Evolutionary conservation across 2,797 vertebrate genomes (phyloP).

Genomic region (Sebastes iracundus): DNA sequence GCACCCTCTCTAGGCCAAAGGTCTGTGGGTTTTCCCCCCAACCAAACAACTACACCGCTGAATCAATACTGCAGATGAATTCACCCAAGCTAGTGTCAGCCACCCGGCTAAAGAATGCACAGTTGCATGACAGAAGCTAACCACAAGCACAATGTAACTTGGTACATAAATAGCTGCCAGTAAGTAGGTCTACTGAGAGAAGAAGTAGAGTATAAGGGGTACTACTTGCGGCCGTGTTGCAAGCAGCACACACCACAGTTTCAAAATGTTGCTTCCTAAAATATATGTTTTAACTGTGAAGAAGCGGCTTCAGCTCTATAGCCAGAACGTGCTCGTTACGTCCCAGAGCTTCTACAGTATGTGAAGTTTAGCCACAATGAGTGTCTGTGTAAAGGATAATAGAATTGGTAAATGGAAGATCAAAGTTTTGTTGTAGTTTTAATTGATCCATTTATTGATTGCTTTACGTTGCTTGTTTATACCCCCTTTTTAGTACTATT

Average conservation of each 20-base stretch:
- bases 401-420: background rate
- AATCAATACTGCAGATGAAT: conserved; percentile 14
- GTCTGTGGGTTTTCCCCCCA: conserved; percentile 3
- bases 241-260: background rate
- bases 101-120: background rate
- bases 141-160: background rate
- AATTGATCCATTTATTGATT: background rate
- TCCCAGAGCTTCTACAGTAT: background rate
- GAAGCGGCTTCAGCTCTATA: background rate
- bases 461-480: background rate
- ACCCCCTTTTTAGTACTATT: background rate
- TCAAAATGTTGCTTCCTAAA: conserved; percentile 10
- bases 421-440: background rate
- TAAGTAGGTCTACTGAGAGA: background rate
- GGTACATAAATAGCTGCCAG: background rate
- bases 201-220: no score
- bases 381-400: background rate
- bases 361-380: background rate
- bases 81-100: background rate
- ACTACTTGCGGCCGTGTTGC: background rate
- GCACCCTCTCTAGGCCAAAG: background rate
- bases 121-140: background rate
- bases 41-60: conserved; percentile 10
- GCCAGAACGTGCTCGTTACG: background rate
- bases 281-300: background rate